Percentiles rank a stretch among this genome's conserved stretches.
These are phyloP conservation scores for Agelastica alni DNA, from an alignment of 2,888 invertebrate species.

Conservation along the genomic window DNA sequence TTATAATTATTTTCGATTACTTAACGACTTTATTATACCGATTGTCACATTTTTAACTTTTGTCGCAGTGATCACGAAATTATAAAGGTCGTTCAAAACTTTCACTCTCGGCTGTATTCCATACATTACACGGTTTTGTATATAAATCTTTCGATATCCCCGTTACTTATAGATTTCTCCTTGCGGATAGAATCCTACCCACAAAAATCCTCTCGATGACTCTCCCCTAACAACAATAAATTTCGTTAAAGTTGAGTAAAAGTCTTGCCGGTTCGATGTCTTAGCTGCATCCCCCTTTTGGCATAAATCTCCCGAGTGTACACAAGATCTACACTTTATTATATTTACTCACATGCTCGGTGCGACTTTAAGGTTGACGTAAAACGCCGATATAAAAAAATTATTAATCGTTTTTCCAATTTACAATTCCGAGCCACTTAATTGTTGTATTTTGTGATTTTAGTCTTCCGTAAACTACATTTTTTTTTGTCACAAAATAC, in stretches of 20 bases:
- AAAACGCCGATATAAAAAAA: no score
- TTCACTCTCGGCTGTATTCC: conserved; percentile 7
- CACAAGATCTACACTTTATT: conserved; percentile 26
- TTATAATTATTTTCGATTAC: no score
- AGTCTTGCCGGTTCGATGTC: conserved; percentile 28
- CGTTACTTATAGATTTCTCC: conserved; percentile 10
- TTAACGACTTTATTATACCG: no score
- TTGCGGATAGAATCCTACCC: conserved; percentile 1
- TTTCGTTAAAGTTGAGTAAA: conserved; percentile 26
- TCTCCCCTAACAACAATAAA: conserved; percentile 22
- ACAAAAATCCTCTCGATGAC: conserved; percentile 8
- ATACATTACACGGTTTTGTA: background rate
- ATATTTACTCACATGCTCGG: conserved; percentile 23
- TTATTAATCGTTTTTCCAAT: no score
- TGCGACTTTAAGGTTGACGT: conserved; percentile 3
- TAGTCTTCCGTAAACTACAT: no score
- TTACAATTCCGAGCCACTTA: no score
- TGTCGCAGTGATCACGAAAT: no score
- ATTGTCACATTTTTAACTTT: no score
- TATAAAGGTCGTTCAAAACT: no score
- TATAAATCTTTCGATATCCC: conserved; percentile 1
- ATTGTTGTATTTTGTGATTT: no score
- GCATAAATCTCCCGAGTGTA: conserved; percentile 27
- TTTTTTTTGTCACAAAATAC: no score
- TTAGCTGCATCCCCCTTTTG: conserved; percentile 22